Percentiles rank a stretch among this genome's conserved stretches.
phyloP scores from a whole-genome alignment of 1,140 invertebrate genomes.

The Papilio dardanus region DNA sequence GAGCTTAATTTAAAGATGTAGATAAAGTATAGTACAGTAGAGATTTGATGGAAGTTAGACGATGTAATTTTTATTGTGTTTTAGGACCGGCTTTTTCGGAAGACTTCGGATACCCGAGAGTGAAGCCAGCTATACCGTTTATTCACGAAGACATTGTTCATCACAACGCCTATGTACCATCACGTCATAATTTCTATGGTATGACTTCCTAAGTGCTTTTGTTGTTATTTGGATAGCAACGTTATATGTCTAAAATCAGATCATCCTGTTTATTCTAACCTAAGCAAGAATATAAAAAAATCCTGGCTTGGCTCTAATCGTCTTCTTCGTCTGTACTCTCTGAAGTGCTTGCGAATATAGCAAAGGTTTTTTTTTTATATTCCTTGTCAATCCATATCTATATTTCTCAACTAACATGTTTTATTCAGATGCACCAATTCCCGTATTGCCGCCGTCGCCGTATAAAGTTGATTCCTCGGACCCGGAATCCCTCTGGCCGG shows the following conservation, averaged over 20 bases:
- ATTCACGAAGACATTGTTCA: constrained; percentile 55
- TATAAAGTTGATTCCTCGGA: constrained; percentile 80
- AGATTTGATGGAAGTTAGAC: too few species aligned
- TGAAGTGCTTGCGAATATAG: too few species aligned
- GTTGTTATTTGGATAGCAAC: not conserved
- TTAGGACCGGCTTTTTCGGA: constrained; percentile 47
- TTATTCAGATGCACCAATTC: constrained; percentile 60
- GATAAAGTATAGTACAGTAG: too few species aligned
- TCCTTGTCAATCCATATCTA: too few species aligned
- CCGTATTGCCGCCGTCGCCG: constrained; percentile 75
- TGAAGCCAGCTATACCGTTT: constrained; percentile 63
- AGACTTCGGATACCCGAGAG: constrained; percentile 58
- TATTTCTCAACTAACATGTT: not conserved
- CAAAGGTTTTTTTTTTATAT: too few species aligned
- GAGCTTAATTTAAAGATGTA: too few species aligned
- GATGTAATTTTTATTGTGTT: constrained; percentile 37
- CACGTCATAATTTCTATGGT: constrained; percentile 55
- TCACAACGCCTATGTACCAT: constrained; percentile 48
- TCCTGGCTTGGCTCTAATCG: too few species aligned
- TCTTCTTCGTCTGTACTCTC: too few species aligned
- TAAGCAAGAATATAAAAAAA: too few species aligned
- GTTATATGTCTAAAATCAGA: too few species aligned
- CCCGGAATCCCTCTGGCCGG: constrained; percentile 79
- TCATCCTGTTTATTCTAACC: too few species aligned
- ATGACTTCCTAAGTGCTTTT: constrained; percentile 1